Percentiles rank a stretch among this genome's conserved stretches.
Evolutionary conservation across 2,113 vertebrate genomes (phyloP).

Genomic region (Tauraco erythrolophus): DNA sequence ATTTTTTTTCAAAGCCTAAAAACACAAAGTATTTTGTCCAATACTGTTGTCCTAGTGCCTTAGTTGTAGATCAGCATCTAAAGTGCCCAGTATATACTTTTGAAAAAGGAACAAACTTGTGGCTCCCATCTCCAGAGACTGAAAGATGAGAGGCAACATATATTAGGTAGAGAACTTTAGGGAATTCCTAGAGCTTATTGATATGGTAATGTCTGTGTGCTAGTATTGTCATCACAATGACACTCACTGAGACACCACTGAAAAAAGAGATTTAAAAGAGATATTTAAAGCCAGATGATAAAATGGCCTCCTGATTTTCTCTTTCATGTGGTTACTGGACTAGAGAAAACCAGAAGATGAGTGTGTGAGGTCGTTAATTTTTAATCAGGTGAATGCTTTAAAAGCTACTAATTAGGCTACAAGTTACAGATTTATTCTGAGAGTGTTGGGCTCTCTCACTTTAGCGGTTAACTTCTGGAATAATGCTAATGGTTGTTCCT

Average conservation of each 20-base stretch:
- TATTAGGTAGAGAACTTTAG: neutral
- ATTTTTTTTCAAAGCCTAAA: too few relatives aligned
- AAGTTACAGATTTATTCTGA: neutral
- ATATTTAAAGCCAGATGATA: neutral
- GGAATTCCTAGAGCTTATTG: neutral
- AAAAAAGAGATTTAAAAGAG: neutral
- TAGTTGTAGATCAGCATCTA: neutral
- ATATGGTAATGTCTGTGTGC: neutral
- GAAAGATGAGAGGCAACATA: neutral
- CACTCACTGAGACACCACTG: neutral
- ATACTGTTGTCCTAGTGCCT: neutral
- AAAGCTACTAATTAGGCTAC: neutral
- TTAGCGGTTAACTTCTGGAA: neutral
- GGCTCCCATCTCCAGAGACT: neutral
- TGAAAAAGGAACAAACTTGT: neutral
- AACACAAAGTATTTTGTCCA: neutral
- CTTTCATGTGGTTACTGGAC: rapidly evolving
- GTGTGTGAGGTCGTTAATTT: neutral
- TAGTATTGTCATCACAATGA: neutral
- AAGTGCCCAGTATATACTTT: neutral
- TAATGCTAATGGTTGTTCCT: neutral
- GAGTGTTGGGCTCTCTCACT: neutral
- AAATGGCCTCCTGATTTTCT: neutral
- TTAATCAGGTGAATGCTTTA: neutral
- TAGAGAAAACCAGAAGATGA: neutral